phyloP scores from a whole-genome alignment of 1,140 invertebrate species.

The Meloidogyne hapla region DNA sequence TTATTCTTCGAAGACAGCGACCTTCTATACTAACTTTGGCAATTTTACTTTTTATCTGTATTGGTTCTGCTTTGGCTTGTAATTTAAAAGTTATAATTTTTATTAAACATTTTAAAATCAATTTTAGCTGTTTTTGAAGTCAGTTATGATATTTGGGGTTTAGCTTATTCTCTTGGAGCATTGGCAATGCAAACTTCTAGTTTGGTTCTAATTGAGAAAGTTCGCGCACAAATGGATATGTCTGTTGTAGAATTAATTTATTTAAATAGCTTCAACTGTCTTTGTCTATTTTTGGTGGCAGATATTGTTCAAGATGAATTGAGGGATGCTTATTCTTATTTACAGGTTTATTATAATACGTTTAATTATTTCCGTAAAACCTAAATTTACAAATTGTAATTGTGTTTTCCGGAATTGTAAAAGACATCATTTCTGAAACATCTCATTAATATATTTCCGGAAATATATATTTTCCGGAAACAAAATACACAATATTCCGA shows the following conservation, averaged over 20 bases:
- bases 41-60: slow-evolving; percentile 32
- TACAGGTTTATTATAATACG: slow-evolving; percentile 13
- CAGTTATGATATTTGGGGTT: slow-evolving; percentile 65
- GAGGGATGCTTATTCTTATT: slow-evolving; percentile 49
- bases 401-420: neutral
- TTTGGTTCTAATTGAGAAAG: slow-evolving; percentile 66
- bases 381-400: too few species aligned
- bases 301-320: slow-evolving; percentile 54
- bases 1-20: slow-evolving; percentile 61
- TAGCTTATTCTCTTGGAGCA: slow-evolving; percentile 66
- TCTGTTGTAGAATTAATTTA: slow-evolving; percentile 39
- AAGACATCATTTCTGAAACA: too few species aligned
- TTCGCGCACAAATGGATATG: slow-evolving; percentile 43
- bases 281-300: slow-evolving; percentile 46
- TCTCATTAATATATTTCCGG: neutral
- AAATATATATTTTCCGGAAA: neutral
- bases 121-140: slow-evolving; percentile 65
- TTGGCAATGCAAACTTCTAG: slow-evolving; percentile 67
- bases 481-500: neutral
- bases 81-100: neutral
- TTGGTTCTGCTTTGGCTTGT: slow-evolving; percentile 45
- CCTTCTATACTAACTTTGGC: slow-evolving; percentile 24
- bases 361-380: too few species aligned
- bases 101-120: neutral
- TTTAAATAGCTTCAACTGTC: slow-evolving; percentile 52